Evolutionary conservation across 1,140 invertebrate genomes (phyloP).

Genomic region (Rhagoletis zephyria): DNA sequence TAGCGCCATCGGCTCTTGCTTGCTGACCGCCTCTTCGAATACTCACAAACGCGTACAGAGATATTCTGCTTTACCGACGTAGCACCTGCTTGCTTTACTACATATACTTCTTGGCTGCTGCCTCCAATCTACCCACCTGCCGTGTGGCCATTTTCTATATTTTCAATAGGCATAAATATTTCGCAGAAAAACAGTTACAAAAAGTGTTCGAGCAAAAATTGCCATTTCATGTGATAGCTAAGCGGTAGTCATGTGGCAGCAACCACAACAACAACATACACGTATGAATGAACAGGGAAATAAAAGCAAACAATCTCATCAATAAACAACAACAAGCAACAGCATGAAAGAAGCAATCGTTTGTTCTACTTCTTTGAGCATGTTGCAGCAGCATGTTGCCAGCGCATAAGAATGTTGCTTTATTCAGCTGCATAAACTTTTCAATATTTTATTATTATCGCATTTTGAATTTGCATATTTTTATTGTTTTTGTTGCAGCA

Average conservation of each 20-base stretch:
- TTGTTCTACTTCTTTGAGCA: not conserved
- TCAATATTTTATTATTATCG: conserved; percentile 38
- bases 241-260: not conserved
- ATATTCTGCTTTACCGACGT: not conserved
- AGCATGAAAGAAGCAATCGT: not conserved
- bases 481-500: conserved; percentile 11
- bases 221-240: not conserved
- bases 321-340: conserved; percentile 5
- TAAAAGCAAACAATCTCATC: not conserved
- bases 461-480: not conserved
- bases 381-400: conserved; percentile 33
- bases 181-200: conserved; percentile 50
- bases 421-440: not conserved
- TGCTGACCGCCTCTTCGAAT: not conserved
- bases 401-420: not conserved
- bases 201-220: conserved; percentile 20
- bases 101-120: not conserved
- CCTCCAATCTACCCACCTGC: not conserved
- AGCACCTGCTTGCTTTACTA: not conserved
- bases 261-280: not conserved
- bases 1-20: conserved; percentile 11
- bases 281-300: not conserved
- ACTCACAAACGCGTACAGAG: not conserved
- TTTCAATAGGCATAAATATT: conserved; percentile 53
- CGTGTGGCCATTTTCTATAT: not conserved